Conservation (phyloP, 2,888 invertebrate species). For the Miltochrista miniata region DNA sequence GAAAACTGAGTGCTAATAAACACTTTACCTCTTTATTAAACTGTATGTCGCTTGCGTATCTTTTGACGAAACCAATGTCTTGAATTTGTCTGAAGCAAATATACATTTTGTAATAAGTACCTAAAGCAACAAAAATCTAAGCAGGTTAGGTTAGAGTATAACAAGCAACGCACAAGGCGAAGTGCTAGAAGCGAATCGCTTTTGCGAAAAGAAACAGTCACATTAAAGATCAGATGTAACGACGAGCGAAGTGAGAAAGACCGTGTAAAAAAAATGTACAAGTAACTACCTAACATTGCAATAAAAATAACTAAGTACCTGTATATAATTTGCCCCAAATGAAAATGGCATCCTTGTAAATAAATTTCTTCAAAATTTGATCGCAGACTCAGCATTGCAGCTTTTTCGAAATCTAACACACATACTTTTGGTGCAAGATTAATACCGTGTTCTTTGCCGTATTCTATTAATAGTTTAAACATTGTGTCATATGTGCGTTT, state of each 20-base stretch:
- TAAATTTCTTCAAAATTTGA: slow-evolving; percentile 12
- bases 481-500: slow-evolving; percentile 5
- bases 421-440: slow-evolving; percentile 12
- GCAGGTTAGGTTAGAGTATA: not conserved
- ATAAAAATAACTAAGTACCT: no score
- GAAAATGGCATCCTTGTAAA: slow-evolving; percentile 14
- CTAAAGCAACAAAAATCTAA: not conserved
- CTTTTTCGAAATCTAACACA: no score
- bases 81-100: not conserved
- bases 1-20: slow-evolving; percentile 1
- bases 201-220: not conserved
- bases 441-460: slow-evolving; percentile 11
- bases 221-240: not conserved
- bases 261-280: no score
- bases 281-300: no score
- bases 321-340: not conserved
- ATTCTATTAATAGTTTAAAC: slow-evolving; percentile 14
- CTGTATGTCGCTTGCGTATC: slow-evolving; percentile 1
- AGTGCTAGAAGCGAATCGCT: slow-evolving; percentile 7
- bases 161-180: slow-evolving; percentile 2
- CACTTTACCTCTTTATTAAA: slow-evolving; percentile 9
- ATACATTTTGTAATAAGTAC: not conserved
- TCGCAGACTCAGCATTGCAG: not conserved
- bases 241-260: not conserved
- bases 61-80: slow-evolving; percentile 1